phyloP scores from a whole-genome alignment of 2,113 vertebrate species.

The Odobenus rosmarus region DNA sequence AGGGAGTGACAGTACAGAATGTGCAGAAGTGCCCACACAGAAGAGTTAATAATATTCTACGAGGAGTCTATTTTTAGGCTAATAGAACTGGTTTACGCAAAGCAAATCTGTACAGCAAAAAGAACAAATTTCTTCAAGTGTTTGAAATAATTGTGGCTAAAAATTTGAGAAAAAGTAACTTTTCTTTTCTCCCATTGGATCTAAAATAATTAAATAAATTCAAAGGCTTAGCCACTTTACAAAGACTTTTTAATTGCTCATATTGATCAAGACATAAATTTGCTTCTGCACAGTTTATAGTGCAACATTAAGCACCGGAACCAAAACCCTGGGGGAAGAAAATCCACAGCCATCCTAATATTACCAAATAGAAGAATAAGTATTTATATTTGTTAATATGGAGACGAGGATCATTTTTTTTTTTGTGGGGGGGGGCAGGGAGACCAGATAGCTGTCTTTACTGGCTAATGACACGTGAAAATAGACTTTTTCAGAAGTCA shows the following conservation, averaged over 20 bases:
- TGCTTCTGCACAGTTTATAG: background rate
- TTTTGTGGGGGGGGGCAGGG: background rate
- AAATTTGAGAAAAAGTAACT: slow-evolving; percentile 48
- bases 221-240: slow-evolving; percentile 25
- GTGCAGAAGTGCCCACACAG: slow-evolving; percentile 61
- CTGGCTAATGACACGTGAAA: background rate
- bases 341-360: background rate
- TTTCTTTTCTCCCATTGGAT: slow-evolving; percentile 39
- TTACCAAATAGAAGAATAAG: background rate
- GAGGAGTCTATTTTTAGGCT: slow-evolving; percentile 67
- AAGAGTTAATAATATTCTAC: slow-evolving; percentile 76
- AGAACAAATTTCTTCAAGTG: slow-evolving; percentile 49
- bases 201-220: slow-evolving; percentile 59
- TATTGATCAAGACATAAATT: slow-evolving; percentile 68
- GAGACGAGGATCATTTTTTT: background rate
- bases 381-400: slow-evolving; percentile 14
- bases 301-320: background rate
- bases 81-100: slow-evolving; percentile 62
- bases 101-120: slow-evolving; percentile 31
- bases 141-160: slow-evolving; percentile 51
- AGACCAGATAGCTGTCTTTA: slow-evolving; percentile 1
- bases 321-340: background rate
- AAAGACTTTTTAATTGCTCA: slow-evolving; percentile 54
- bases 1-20: slow-evolving; percentile 45
- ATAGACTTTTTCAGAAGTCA: background rate